Conservation (phyloP, 2,113 vertebrate species). For the Uropsilus gracilis region DNA sequence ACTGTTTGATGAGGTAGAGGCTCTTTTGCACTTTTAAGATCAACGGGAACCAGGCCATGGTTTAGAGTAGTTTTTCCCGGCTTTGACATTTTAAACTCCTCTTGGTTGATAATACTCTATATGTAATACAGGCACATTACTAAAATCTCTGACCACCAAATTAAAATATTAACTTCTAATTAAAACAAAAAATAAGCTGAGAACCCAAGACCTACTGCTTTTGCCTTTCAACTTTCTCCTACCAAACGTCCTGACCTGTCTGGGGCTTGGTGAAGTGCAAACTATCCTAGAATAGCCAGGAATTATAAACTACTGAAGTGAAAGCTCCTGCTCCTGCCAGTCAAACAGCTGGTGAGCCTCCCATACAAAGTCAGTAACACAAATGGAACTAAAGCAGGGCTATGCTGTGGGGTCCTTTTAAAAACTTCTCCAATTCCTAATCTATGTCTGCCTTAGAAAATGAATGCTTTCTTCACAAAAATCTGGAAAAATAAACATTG, state of each 20-base stretch:
- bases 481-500: neutral
- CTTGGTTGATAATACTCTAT: constrained; percentile 78
- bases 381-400: constrained; percentile 65
- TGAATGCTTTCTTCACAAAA: constrained; percentile 16
- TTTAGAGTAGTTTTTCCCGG: constrained; percentile 86
- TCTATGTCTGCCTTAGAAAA: constrained; percentile 27
- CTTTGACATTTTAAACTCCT: constrained; percentile 91
- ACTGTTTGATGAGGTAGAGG: constrained; percentile 93
- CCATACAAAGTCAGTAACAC: constrained; percentile 81
- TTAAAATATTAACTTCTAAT: constrained; percentile 54
- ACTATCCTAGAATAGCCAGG: constrained; percentile 91
- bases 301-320: constrained; percentile 93
- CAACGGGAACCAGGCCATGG: constrained; percentile 89
- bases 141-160: constrained; percentile 59
- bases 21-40: constrained; percentile 90
- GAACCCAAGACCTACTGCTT: constrained; percentile 83
- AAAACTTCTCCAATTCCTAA: neutral
- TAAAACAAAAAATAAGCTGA: constrained; percentile 42
- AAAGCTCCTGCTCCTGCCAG: constrained; percentile 92
- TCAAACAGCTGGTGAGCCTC: constrained; percentile 91
- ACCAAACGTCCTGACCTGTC: constrained; percentile 86
- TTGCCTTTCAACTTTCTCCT: constrained; percentile 87
- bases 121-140: constrained; percentile 91
- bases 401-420: neutral
- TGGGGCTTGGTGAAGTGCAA: constrained; percentile 87